These are phyloP conservation scores for Drosophila jambulina DNA, from an alignment of 1,140 invertebrate genomes.

Conservation along the genomic window DNA sequence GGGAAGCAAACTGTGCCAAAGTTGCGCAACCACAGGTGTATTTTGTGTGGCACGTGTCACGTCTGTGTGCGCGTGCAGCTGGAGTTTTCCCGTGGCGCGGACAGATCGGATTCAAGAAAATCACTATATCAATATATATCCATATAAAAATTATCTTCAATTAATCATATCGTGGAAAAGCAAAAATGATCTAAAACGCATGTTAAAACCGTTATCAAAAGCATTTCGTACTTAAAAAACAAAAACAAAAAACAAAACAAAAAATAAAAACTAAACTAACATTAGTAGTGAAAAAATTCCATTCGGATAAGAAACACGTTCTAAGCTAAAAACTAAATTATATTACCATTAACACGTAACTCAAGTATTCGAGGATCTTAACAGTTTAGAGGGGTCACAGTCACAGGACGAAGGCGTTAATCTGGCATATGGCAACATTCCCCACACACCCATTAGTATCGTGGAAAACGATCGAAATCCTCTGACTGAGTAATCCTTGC, in stretches of 20 bases:
- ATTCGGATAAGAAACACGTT: slow-evolving; percentile 41
- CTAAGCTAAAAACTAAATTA: slow-evolving; percentile 70
- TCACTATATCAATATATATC: slow-evolving; percentile 61
- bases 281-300: slow-evolving; percentile 71
- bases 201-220: slow-evolving; percentile 63
- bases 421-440: slow-evolving; percentile 17
- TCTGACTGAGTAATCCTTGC: slow-evolving; percentile 8
- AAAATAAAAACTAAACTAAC: slow-evolving; percentile 59
- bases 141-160: slow-evolving; percentile 64
- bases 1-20: slow-evolving; percentile 48
- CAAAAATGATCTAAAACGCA: slow-evolving; percentile 43
- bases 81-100: slow-evolving; percentile 17
- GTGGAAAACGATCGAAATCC: slow-evolving; percentile 11
- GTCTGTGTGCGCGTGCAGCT: slow-evolving; percentile 19
- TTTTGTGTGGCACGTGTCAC: slow-evolving; percentile 36
- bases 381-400: slow-evolving; percentile 18
- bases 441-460: slow-evolving; percentile 24
- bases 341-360: slow-evolving; percentile 61
- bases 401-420: slow-evolving; percentile 7
- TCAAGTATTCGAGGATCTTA: slow-evolving; percentile 35
- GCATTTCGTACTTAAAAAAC: slow-evolving; percentile 61
- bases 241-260: slow-evolving; percentile 24
- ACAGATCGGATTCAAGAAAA: slow-evolving; percentile 36
- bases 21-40: slow-evolving; percentile 31
- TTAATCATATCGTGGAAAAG: slow-evolving; percentile 78